Conservation (phyloP, 2,888 invertebrate species). For the Dioctria rufipes region DNA sequence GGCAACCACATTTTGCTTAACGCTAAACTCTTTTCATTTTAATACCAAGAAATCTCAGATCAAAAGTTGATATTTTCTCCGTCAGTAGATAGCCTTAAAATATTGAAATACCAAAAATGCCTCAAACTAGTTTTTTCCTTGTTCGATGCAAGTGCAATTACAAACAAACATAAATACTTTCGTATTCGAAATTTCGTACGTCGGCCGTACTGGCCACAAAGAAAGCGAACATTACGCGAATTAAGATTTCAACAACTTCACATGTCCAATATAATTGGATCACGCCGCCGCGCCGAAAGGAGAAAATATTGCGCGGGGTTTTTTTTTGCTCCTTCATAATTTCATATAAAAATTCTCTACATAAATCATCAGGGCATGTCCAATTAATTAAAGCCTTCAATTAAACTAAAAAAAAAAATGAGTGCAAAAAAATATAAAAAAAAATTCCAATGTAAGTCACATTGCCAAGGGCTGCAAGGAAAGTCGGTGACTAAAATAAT, state of each 20-base stretch:
- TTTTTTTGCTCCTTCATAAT: constrained; percentile 14
- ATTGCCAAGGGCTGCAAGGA: constrained; percentile 33
- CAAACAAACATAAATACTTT: too few relatives aligned
- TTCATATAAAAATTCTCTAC: constrained; percentile 54
- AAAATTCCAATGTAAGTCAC: constrained; percentile 27
- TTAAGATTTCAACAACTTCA: constrained; percentile 50
- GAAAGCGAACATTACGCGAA: constrained; percentile 43
- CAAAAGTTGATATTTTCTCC: background rate
- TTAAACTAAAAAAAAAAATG: constrained; percentile 35
- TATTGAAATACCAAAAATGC: background rate
- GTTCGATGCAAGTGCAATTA: constrained; percentile 34
- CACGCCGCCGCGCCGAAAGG: constrained; percentile 50
- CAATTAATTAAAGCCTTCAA: constrained; percentile 59
- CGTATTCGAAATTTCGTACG: constrained; percentile 6
- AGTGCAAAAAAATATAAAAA: constrained; percentile 20
- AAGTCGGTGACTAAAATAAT: constrained; percentile 3
- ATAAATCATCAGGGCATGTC: constrained; percentile 62
- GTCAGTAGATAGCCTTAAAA: background rate
- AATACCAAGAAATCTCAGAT: background rate
- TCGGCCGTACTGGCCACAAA: background rate
- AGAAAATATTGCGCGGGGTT: constrained; percentile 46
- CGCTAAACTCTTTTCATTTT: background rate
- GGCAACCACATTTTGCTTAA: background rate
- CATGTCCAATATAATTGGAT: constrained; percentile 46
- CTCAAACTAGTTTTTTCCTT: background rate